Base-by-base conservation (phyloP, 2,113 vertebrate genomes). In the Cettia cetti region DNA sequence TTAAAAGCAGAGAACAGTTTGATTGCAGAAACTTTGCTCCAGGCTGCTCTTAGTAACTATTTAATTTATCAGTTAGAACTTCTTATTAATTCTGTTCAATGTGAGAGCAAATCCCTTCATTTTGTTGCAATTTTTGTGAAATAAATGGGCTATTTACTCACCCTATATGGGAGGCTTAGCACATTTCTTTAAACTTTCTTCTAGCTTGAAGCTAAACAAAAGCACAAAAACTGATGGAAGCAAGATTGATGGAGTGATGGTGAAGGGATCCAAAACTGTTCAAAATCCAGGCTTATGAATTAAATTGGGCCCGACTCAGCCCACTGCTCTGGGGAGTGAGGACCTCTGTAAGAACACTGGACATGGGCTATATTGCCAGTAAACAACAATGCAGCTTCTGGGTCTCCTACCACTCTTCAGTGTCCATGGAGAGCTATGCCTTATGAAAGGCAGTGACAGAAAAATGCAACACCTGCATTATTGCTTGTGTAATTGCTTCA, bases 131-230 rank as follows among this genome's bases (percentile, higher is more conserved):
- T 66, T 80, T 80, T 63, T 35, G 53, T 53, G 40, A 90, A 77
- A 44, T 52, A 54, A 8, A 57, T 13, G 40, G 52, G 60, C 24
- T 82, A 77, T 89, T 91, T 80, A 63, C 24, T 89, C n/a, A 75
- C n/a, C 22, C 50, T 72, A 18, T 16, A 59, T 2, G 13, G 40
- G 11, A 59, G 47, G 45, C 76, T 75, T 68, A 82, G 71, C 71
- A 95, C 35, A 66, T 63, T 77, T 57, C 54, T 87, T 86, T 94
- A 42, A 65, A 82, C 39, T 70, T 94, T 42, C 37, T 80, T 86
- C 44, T 69, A 76, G 49, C 31, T 80, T 79, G 75, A 92, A 93
- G 92, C 65, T 72, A 84, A 96, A 90, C 56, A 90, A 94, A 89
- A 88, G 72, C 76, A 71, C 37, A 74, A 86, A 74, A 85, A 23